phyloP scores from a whole-genome alignment of 2,888 invertebrate species.

The Ariolimax columbianus region DNA sequence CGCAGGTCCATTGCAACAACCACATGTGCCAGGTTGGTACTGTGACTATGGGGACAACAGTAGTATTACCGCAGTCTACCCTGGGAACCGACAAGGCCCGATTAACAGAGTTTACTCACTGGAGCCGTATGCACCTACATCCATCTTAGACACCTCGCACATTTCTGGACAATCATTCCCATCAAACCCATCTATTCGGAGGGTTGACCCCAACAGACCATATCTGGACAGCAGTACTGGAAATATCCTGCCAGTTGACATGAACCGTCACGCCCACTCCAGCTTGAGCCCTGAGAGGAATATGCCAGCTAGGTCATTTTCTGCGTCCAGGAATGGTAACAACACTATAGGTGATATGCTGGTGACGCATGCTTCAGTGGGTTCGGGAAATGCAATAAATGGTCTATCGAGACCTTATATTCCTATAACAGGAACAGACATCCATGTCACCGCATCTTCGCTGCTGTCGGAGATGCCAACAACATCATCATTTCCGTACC shows the following conservation, averaged over 20 bases:
- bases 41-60: constrained; percentile 31
- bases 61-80: not conserved
- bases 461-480: constrained; percentile 29
- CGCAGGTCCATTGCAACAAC: constrained; percentile 29
- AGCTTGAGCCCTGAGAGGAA: not conserved
- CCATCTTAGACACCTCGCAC: constrained; percentile 14
- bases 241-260: not conserved
- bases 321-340: not conserved
- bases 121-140: not conserved
- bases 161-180: not conserved
- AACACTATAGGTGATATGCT: constrained; percentile 1
- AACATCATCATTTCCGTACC: constrained; percentile 27
- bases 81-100: constrained; percentile 16
- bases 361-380: not conserved
- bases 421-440: not conserved
- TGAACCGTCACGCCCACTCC: not conserved
- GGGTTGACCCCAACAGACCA: not conserved
- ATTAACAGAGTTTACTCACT: not conserved
- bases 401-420: constrained; percentile 18
- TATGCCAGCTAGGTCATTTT: constrained; percentile 1
- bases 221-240: not conserved
- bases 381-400: not conserved
- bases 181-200: not conserved
- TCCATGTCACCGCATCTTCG: not conserved
- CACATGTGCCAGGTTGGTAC: constrained; percentile 5